These are phyloP conservation scores for Megalops atlanticus DNA, from an alignment of 2,113 vertebrate genomes.

Conservation along the genomic window DNA sequence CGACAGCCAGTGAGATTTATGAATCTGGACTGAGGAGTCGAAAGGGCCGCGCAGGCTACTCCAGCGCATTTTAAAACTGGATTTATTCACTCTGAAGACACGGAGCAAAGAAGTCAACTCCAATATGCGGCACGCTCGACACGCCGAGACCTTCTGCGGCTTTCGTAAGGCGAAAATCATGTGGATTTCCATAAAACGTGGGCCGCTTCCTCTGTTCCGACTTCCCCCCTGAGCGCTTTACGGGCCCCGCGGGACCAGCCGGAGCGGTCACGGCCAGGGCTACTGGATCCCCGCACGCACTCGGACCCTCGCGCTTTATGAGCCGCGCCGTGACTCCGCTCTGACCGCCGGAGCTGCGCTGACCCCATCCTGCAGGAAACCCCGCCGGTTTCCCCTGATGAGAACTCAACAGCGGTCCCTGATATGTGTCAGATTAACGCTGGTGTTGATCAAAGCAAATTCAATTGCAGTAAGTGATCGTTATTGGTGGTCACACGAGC, in stretches of 20 bases:
- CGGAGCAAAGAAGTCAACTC: neutral
- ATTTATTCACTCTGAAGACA: neutral
- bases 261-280: neutral
- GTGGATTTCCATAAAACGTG: slow-evolving; percentile 1
- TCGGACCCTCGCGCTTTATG: neutral
- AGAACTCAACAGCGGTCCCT: neutral
- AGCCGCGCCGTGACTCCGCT: neutral
- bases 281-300: neutral
- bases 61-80: neutral
- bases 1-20: slow-evolving; percentile 1
- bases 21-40: neutral
- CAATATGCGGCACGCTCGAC: neutral
- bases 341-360: neutral
- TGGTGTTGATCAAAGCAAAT: neutral
- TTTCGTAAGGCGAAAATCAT: neutral
- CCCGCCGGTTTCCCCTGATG: neutral
- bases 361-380: neutral
- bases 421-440: neutral
- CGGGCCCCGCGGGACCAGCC: neutral
- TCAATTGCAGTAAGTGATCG: neutral
- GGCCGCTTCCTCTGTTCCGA: neutral
- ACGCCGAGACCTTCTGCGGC: neutral
- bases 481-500: neutral
- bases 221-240: slow-evolving; percentile 1
- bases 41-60: neutral